Base-by-base conservation (phyloP, 2,888 invertebrate species). In the Agonopterix subpropinquella region DNA sequence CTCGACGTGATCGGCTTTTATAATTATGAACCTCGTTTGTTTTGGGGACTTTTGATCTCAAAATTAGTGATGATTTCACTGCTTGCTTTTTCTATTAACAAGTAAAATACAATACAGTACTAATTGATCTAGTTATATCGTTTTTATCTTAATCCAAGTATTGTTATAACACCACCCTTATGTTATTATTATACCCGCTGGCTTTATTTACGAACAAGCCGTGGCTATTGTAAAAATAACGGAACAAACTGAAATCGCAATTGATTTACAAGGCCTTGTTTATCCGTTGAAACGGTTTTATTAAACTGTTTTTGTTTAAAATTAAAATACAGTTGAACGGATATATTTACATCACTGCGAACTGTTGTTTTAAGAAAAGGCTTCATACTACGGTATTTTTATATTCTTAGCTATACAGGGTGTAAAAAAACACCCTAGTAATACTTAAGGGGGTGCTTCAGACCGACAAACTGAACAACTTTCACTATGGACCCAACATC, bases 161-260 rank as follows among this genome's bases (percentile, higher is more conserved):
- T 77, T 79, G 75, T 74, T 66, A 56, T 61, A 70, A 59, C 57
- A 53, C 53, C 58, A 53, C 67, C 74, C 81, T 67, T 59, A 57
- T 77, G 74, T 80, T 79, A 77, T 80, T 79, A 77, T 73, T 44
- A 51, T 67, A 67, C 58, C 69, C 68, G 62, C 58, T 52, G 70
- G 72, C 67, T 58, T 60, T 72, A 64, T 74, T 78, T 74, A 72
- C 65, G 57, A 71, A 76, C 69, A 73, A 62, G 39, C 35, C 39
- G 39, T 39, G 39, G 39, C 10, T 39, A n/a, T 39, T 42, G 63
- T 67, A 61, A 55, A 64, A 69, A 59, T 59, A 61, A 65, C 68
- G 70, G 67, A 62, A 67, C 59, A 48, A 67, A 61, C 61, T 53
- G 71, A 70, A 75, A 77, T 78, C 76, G 75, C 75, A 73, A 70